Percentiles rank a stretch among this genome's conserved stretches.
Evolutionary conservation across 2,113 vertebrate genomes (phyloP).

Genomic region (Corynorhinus townsendii): DNA sequence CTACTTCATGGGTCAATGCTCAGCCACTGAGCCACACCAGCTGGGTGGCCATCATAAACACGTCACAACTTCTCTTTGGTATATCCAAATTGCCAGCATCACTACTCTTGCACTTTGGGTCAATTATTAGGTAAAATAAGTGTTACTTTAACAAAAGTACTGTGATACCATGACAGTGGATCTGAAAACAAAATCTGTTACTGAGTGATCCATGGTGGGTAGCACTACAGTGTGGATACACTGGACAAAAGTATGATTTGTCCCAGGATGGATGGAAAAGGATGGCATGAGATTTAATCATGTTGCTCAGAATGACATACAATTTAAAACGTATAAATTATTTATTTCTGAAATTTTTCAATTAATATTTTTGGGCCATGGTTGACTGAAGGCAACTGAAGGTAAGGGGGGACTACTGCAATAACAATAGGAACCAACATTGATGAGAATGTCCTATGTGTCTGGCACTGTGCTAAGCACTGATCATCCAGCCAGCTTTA

Average conservation of each 20-base stretch:
- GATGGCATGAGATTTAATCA: background rate
- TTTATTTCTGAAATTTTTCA: background rate
- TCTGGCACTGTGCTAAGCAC: background rate
- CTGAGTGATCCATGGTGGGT: background rate
- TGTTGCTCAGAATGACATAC: background rate
- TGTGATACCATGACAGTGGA: background rate
- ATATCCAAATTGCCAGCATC: background rate
- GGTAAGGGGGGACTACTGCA: background rate
- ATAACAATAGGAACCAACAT: background rate
- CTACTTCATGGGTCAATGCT: no score
- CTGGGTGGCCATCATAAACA: no score
- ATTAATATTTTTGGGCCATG: background rate
- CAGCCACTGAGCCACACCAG: no score
- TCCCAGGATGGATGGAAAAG: background rate
- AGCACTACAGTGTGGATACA: background rate
- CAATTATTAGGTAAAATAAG: background rate
- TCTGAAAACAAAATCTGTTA: background rate
- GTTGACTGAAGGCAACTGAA: background rate
- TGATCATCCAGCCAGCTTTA: background rate
- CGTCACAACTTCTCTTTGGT: no score
- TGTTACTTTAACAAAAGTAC: background rate
- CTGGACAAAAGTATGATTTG: background rate
- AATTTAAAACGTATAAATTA: background rate
- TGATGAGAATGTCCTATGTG: background rate
- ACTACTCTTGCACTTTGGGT: background rate